phyloP scores from a whole-genome alignment of 2,797 vertebrate species.

The Thalassophryne amazonica region DNA sequence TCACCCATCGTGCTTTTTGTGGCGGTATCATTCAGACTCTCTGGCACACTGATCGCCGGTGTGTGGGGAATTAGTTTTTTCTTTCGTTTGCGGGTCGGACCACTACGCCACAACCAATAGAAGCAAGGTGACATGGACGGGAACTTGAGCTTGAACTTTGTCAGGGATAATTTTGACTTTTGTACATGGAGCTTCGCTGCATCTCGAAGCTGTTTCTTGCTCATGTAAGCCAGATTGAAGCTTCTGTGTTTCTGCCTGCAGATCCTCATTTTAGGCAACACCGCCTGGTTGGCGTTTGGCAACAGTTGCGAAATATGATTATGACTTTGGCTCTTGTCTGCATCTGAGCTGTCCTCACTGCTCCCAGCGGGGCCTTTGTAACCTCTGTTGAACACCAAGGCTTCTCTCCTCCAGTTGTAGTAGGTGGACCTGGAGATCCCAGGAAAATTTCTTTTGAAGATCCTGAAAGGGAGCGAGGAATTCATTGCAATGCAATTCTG shows the following conservation, averaged over 20 bases:
- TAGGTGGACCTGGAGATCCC: slow-evolving; percentile 95
- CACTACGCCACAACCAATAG: slow-evolving; percentile 89
- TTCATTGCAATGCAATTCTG: slow-evolving; percentile 91
- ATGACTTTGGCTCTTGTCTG: slow-evolving; percentile 68
- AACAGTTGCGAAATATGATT: slow-evolving; percentile 36
- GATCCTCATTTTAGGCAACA: slow-evolving; percentile 38
- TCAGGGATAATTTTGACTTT: slow-evolving; percentile 82
- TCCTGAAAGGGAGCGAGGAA: slow-evolving; percentile 85
- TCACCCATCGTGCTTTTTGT: slow-evolving; percentile 14
- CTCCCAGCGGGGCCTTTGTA: slow-evolving; percentile 68
- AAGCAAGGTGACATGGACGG: slow-evolving; percentile 83
- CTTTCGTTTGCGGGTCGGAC: slow-evolving; percentile 29
- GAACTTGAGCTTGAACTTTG: slow-evolving; percentile 88
- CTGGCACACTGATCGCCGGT: slow-evolving; percentile 5
- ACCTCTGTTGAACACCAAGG: slow-evolving; percentile 72
- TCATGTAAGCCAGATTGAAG: slow-evolving; percentile 72
- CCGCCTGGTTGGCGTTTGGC: slow-evolving; percentile 5
- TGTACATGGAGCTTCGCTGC: slow-evolving; percentile 81
- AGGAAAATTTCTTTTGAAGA: slow-evolving; percentile 91
- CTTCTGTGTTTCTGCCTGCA: slow-evolving; percentile 56
- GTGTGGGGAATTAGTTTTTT: slow-evolving; percentile 14
- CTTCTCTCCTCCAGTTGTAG: slow-evolving; percentile 96
- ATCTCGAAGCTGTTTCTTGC: slow-evolving; percentile 82
- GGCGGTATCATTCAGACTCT: not conserved
- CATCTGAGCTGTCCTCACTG: slow-evolving; percentile 71